These are phyloP conservation scores for Andrena marginata DNA, from an alignment of 2,888 invertebrate genomes.

Conservation along the genomic window DNA sequence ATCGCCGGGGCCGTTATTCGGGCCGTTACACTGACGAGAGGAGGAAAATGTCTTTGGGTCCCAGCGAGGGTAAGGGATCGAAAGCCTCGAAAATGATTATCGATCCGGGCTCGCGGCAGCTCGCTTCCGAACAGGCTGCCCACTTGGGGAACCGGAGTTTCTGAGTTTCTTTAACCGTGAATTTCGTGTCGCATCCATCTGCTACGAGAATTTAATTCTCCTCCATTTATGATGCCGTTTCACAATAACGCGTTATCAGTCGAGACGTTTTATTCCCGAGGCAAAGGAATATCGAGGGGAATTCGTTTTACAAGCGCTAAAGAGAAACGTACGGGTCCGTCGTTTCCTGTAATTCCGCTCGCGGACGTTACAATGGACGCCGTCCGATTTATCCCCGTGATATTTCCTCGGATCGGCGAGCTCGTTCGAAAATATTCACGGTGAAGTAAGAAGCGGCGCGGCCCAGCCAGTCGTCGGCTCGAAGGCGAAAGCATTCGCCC, in stretches of 20 bases:
- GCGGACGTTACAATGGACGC: conserved; percentile 24
- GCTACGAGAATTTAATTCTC: not conserved
- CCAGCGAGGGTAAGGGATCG: conserved; percentile 23
- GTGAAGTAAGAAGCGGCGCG: conserved; percentile 39
- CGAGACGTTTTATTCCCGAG: not conserved
- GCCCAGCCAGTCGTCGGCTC: conserved; percentile 5
- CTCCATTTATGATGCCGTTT: not conserved
- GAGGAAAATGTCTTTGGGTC: conserved; percentile 54
- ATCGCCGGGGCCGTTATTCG: conserved; percentile 63
- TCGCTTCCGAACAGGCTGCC: not conserved
- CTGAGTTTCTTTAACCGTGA: not conserved
- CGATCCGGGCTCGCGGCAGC: conserved; percentile 19
- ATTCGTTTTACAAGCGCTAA: conserved; percentile 1
- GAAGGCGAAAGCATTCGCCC: not conserved
- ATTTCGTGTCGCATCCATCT: not conserved
- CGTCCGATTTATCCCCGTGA: conserved; percentile 39
- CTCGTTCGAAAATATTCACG: conserved; percentile 30
- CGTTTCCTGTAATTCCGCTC: conserved; percentile 31
- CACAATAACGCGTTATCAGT: not conserved
- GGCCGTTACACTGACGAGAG: conserved; percentile 62
- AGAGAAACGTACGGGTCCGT: not conserved
- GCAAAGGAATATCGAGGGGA: not conserved
- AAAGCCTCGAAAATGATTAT: conserved; percentile 43
- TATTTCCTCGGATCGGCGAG: conserved; percentile 11
- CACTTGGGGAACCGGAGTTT: not conserved